Conservation (phyloP, 2,113 vertebrate genomes). For the Pogonocichla stellata region DNA sequence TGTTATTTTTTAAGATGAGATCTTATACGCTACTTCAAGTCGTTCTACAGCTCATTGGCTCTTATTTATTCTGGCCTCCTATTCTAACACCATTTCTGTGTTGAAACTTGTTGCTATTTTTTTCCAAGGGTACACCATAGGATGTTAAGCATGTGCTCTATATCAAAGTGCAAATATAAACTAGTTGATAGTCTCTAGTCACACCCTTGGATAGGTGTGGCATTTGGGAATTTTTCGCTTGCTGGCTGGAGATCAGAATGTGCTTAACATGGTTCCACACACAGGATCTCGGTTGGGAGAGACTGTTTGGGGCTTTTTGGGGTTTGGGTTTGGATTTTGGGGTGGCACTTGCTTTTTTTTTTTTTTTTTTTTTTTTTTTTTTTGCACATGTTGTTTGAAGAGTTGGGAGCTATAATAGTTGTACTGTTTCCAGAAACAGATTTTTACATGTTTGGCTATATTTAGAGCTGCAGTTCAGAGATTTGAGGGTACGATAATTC, state of each 20-base stretch:
- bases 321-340: neutral
- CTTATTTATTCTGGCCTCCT: slow-evolving; percentile 63
- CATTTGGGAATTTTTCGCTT: slow-evolving; percentile 60
- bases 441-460: slow-evolving; percentile 59
- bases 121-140: slow-evolving; percentile 60
- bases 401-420: slow-evolving; percentile 29
- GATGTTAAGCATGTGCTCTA: slow-evolving; percentile 53
- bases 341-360: neutral
- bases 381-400: neutral
- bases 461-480: slow-evolving; percentile 21
- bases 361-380: too few species aligned
- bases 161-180: slow-evolving; percentile 70
- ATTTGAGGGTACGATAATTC: slow-evolving; percentile 1
- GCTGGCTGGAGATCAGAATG: slow-evolving; percentile 62
- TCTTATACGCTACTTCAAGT: slow-evolving; percentile 17
- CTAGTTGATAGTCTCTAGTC: slow-evolving; percentile 57
- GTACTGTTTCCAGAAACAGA: slow-evolving; percentile 40
- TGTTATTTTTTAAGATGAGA: slow-evolving; percentile 64
- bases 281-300: neutral
- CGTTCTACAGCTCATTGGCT: slow-evolving; percentile 38
- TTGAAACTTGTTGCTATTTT: slow-evolving; percentile 70
- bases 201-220: slow-evolving; percentile 67
- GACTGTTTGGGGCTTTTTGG: neutral
- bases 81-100: slow-evolving; percentile 54
- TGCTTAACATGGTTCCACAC: slow-evolving; percentile 10